Base-by-base conservation (phyloP, 2,113 vertebrate genomes). In the Pituophis catenifer region DNA sequence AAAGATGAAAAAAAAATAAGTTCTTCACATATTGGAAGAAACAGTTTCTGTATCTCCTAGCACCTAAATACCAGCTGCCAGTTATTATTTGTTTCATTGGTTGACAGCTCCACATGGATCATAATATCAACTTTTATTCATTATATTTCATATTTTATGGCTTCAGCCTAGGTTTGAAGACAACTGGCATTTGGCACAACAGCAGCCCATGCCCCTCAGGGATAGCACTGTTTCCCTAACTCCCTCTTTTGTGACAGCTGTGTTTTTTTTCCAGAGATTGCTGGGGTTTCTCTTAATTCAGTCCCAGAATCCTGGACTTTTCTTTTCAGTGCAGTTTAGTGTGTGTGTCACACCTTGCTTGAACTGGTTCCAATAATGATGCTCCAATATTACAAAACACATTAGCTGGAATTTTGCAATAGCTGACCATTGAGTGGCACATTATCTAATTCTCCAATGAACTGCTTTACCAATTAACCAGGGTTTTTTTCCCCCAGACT, bases 91-190 rank as follows among this genome's bases (percentile, higher is more conserved):
- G 97, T 97, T 97, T 97, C 95, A 97, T 97, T 96, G 96, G 94
- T 33, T 97, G 96, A 96, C 97, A 97, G 96, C 92, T 97, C 95
- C 94, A 94, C 95, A 95, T 97, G 97, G 96, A 95, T 90, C 65
- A 44, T 44, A 90, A 90, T 96, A 96, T 97, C 97, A 97, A 97
- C 88, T 97, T 97, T 95, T 95, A 89, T 97, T 96, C 97, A 95
- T 97, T 97, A 96, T 96, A 96, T 97, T 97, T 97, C 97, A 96
- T 96, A 97, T 95, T 97, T 97, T 97, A 97, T 96, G 96, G 96
- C 96, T 95, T 96, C 92, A 95, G 95, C 95, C 96, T 96, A 89
- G 96, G 91, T 97, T 96, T 93, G 96, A 95, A 96, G 96, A 96
- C 96, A 97, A 95, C 93, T 75, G 86, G 96, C 96, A 97, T 97